Base-by-base conservation (phyloP, 2,113 vertebrate species). In the Leptobrachium ailaonicum region DNA sequence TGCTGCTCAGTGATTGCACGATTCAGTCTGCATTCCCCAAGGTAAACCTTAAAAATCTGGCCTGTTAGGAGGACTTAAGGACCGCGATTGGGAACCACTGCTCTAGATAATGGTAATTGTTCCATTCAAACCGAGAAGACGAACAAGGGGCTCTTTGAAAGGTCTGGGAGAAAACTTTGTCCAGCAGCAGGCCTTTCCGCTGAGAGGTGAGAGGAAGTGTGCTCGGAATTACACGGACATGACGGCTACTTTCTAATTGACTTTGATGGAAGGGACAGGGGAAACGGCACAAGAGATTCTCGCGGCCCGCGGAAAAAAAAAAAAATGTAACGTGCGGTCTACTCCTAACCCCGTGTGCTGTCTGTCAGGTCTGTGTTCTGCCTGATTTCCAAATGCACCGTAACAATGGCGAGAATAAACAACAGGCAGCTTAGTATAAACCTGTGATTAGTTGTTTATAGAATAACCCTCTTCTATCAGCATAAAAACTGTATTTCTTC, bases 151-250 rank as follows among this genome's bases (percentile, higher is more conserved):
- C 83, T 84, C 86, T 89, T 88, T 88, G 82, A 89, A 85, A 86
- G 82, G 74, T 78, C 82, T 78, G 79, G 85, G 89, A 87, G 83
- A 83, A 86, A 89, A 89, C 85, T 87, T 89, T 86, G 88, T 88
- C 84, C 88, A 88, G 87, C 85, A 84, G 82, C 85, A 89, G 87
- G 88, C 87, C 90, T 91, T 90, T 85, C 85, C 82, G 9, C 87
- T 86, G 70, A 71, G 86, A 91, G 88, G 90, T 90, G 90, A 91
- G 85, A 90, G 87, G 90, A 90, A 90, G 86, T 88, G 86, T 86
- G 79, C 69, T 75, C 78, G 83, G 84, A 85, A 89, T 87, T 89
- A 85, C 80, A 84, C 53, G 71, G 84, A 80, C 76, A 77, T 86
- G 85, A 83, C 82, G 86, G 85, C 70, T 85, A 82, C 84, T 87